Evolutionary conservation across 2,888 invertebrate genomes (phyloP).

Genomic region (Latrodectus hesperus): DNA sequence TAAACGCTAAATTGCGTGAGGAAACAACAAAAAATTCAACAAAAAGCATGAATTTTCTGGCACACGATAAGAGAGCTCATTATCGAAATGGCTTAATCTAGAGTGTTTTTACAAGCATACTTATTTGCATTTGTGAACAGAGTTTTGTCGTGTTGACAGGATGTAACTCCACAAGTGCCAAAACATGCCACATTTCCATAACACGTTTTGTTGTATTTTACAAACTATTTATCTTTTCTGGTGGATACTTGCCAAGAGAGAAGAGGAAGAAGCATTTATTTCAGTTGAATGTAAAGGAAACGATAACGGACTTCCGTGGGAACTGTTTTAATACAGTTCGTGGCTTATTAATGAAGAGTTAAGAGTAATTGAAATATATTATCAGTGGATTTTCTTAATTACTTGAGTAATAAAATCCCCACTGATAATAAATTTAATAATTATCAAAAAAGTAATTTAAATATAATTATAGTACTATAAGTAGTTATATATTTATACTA

Average conservation of each 20-base stretch:
- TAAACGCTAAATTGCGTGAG: no score
- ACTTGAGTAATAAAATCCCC: no score
- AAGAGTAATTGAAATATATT: no score
- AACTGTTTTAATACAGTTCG: background rate
- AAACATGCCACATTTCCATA: background rate
- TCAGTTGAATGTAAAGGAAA: background rate
- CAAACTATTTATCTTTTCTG: conserved; percentile 8
- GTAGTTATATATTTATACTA: no score
- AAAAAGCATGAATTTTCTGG: no score
- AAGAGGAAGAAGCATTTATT: background rate
- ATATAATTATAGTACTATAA: no score
- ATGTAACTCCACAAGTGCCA: background rate
- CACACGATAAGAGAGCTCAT: background rate
- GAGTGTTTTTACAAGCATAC: background rate
- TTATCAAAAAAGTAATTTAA: no score
- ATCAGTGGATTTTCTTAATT: no score
- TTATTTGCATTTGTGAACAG: background rate
- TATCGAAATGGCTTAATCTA: background rate
- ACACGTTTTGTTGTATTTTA: background rate
- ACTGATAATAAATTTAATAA: no score
- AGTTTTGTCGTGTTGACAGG: no score
- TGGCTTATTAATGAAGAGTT: no score
- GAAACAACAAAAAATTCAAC: no score
- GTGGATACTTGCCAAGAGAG: conserved; percentile 9
- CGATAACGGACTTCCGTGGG: background rate